phyloP scores from a whole-genome alignment of 2,113 vertebrate genomes.

The Oreotrochilus melanogaster region DNA sequence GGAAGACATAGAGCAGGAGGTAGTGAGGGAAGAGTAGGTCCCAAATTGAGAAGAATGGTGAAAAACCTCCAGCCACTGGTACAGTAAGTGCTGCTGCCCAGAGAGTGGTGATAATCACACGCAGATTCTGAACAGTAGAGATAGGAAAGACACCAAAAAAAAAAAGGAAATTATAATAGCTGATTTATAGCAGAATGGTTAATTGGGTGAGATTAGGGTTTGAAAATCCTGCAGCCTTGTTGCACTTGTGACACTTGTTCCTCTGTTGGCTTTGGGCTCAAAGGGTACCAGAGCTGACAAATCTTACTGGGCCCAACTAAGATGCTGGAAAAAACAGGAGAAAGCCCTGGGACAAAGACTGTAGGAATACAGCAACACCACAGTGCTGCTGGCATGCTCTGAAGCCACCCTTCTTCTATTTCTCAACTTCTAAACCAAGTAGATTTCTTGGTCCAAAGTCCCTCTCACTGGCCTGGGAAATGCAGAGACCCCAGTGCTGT shows the following conservation, averaged over 20 bases:
- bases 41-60: neutral
- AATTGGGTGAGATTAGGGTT: neutral
- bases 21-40: neutral
- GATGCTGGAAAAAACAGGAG: neutral
- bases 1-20: neutral
- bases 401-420: neutral
- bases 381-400: neutral
- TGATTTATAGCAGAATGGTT: neutral
- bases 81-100: neutral
- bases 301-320: neutral
- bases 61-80: neutral
- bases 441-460: neutral
- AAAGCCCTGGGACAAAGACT: neutral
- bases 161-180: neutral
- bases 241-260: neutral
- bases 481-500: neutral
- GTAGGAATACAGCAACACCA: neutral
- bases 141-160: neutral
- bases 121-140: neutral
- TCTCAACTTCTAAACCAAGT: neutral
- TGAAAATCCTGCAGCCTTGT: neutral
- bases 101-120: neutral
- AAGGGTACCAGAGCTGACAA: neutral
- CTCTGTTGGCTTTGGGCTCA: neutral
- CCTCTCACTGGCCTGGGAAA: neutral